Evolutionary conservation across 2,113 vertebrate species (phyloP), one percentile per base, ranked within the genome.

Genomic region (Petaurus breviceps): DNA sequence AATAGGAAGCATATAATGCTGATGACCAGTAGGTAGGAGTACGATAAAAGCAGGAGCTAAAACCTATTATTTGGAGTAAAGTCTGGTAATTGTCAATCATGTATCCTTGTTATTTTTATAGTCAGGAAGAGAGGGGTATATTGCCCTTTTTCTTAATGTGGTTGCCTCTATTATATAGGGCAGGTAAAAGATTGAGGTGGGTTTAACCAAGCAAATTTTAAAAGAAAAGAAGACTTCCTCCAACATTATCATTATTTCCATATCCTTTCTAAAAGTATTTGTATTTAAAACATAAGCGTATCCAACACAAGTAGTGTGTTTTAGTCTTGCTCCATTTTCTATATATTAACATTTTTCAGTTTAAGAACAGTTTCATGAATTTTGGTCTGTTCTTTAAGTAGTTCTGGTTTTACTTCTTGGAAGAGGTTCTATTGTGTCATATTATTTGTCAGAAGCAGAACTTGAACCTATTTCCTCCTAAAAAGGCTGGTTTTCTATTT

Each of bases 371-470:
- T 4, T 49, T 2, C 47, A 49, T 49, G 24, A 94, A 43, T 23
- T 94, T 31, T 97, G 95, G 90, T 97, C n/a, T 92, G 37, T 51
- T 90, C 47, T 93, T 96, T 97, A 61, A 92, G 95, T n/a, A 96
- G 96, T 61, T 92, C 53, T 12, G 28, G 31, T 90, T 97, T 94
- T 52, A 92, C 24, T 28, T 57, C 55, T 8, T 10, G 55, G 25
- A 55, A 55, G 5, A 8, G 5, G 24, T 24, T 8, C 9, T 2
- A 26, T 28, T 28, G 9, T 57, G 55, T 28, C 55, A 57, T 57
- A 28, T 28, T 26, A 23, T 28, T 57, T 57, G 8, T 28, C 55
- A 57, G 1, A 28, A 28, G 55, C 55, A 57, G 26, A 9, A 57
- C 1, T 54, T 54, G 23, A 54, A 54, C 53, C 24, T 23, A 54